phyloP scores from a whole-genome alignment of 1,140 invertebrate genomes.

The Cotesia glomerata region DNA sequence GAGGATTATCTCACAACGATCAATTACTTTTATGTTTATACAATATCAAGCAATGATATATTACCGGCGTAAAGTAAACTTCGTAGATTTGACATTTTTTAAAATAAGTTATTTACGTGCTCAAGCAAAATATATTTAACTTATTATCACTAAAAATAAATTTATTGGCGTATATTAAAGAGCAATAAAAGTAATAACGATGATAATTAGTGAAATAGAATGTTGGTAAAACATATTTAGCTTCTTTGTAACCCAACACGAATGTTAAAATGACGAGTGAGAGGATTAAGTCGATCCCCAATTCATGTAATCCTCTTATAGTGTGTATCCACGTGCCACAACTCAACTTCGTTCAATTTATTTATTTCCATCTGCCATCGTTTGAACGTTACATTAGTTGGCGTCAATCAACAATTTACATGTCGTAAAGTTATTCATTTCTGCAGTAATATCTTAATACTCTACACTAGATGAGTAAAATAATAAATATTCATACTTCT shows the following conservation, averaged over 20 bases:
- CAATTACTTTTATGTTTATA: no score
- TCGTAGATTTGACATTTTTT: no score
- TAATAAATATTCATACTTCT: no score
- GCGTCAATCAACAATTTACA: background rate
- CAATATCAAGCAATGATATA: no score
- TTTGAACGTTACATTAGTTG: background rate
- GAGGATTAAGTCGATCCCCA: constrained; percentile 11
- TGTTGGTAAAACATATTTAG: background rate
- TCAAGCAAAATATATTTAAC: background rate
- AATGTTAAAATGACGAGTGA: constrained; percentile 5
- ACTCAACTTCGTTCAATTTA: background rate
- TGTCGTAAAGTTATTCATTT: no score
- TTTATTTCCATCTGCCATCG: background rate
- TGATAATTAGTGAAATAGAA: background rate
- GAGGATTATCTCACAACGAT: no score
- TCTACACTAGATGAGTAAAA: no score
- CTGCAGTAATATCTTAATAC: no score
- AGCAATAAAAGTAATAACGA: background rate
- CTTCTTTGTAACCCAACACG: background rate
- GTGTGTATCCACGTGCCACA: constrained; percentile 13
- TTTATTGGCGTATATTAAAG: background rate
- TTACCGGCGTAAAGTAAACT: no score
- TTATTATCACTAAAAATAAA: background rate
- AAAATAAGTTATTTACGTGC: background rate
- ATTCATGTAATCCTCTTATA: constrained; percentile 20